phyloP scores from a whole-genome alignment of 2,797 vertebrate species.

The Phrynocephalus vlangalii region DNA sequence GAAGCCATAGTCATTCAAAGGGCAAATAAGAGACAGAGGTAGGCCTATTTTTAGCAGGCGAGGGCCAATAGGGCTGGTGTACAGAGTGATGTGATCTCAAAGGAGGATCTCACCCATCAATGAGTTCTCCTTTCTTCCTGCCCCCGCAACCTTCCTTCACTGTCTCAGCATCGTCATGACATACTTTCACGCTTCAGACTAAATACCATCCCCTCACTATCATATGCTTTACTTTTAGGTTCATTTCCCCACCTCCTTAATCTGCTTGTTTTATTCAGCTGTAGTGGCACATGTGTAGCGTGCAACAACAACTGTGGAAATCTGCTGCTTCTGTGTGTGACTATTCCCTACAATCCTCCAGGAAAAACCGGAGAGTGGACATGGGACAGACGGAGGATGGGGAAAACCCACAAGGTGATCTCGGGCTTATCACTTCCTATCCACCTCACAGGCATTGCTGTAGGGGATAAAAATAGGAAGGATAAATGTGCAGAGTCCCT shows the following conservation, averaged over 20 bases:
- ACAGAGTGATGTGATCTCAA: not conserved
- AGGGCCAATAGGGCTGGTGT: not conserved
- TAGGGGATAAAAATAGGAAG: no score
- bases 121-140: not conserved
- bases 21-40: not conserved
- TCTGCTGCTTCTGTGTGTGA: not conserved
- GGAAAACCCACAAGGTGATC: not conserved
- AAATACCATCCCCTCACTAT: not conserved
- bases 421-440: not conserved
- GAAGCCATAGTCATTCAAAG: not conserved
- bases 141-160: no score
- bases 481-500: no score
- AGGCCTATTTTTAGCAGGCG: not conserved
- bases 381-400: not conserved
- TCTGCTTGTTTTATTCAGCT: not conserved
- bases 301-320: not conserved
- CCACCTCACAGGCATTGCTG: no score
- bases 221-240: not conserved
- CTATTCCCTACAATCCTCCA: not conserved
- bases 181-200: not conserved
- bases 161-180: not conserved
- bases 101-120: not conserved
- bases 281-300: not conserved
- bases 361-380: not conserved
- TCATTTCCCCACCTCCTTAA: not conserved